These are phyloP conservation scores for Halotydeus destructor DNA, from an alignment of 1,140 invertebrate species.

Conservation along the genomic window DNA sequence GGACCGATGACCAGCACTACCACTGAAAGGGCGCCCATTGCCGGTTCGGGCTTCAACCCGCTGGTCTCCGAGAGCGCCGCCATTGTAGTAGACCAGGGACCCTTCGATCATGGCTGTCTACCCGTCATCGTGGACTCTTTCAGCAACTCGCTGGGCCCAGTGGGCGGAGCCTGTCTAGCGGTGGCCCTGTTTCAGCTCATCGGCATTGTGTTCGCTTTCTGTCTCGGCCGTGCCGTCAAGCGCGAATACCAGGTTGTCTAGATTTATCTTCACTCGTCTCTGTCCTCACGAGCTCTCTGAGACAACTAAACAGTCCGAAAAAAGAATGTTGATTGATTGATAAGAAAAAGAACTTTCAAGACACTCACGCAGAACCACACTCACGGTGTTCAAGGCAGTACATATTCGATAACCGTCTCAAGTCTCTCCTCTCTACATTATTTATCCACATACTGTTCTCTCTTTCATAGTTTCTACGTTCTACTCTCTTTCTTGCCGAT, in stretches of 20 bases:
- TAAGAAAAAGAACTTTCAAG: no score
- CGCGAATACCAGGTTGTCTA: neutral
- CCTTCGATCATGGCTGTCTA: constrained; percentile 2
- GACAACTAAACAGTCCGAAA: no score
- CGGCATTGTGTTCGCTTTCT: constrained; percentile 10
- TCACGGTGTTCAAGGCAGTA: no score
- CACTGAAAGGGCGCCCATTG: neutral
- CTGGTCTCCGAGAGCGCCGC: neutral
- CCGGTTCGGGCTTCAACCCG: neutral
- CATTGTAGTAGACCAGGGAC: neutral
- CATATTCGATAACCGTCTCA: no score
- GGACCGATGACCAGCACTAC: neutral
- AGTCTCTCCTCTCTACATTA: no score
- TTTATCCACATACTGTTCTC: no score
- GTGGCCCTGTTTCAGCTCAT: constrained; percentile 7
- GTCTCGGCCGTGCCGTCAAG: constrained; percentile 1
- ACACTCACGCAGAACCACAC: no score
- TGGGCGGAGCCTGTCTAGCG: constrained; percentile 4
- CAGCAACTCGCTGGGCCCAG: neutral
- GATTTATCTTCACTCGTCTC: no score
- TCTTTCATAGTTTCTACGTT: no score
- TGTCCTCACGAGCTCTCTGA: no score
- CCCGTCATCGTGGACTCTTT: constrained; percentile 1
- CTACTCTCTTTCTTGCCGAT: no score
- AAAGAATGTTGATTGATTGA: no score